Percentiles rank a stretch among this genome's conserved stretches.
phyloP scores from a whole-genome alignment of 2,113 vertebrate genomes.

The Grantiella picta region DNA sequence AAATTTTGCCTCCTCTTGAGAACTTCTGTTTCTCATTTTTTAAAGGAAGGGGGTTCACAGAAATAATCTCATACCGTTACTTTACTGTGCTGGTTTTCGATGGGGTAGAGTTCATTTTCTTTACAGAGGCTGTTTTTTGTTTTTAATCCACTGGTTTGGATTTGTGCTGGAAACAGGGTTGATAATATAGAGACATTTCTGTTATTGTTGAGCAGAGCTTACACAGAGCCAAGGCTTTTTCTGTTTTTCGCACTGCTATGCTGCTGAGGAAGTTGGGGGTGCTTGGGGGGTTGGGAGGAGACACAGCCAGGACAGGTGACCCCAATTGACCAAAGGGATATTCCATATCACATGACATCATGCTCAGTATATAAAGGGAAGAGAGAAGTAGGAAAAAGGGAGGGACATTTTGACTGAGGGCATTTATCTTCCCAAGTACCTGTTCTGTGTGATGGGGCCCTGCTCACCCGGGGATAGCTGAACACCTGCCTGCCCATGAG shows the following conservation, averaged over 20 bases:
- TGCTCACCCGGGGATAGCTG: no score
- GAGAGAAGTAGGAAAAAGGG: background rate
- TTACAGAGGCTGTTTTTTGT: background rate
- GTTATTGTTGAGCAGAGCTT: background rate
- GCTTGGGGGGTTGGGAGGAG: background rate
- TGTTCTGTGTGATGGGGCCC: background rate
- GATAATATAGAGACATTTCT: background rate
- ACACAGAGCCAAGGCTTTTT: background rate
- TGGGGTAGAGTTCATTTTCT: background rate
- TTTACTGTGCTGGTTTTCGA: background rate
- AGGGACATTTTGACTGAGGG: background rate
- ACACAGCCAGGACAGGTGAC: accelerated
- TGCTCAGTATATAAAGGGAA: background rate
- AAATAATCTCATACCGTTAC: background rate
- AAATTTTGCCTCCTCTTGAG: background rate
- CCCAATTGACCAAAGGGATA: background rate
- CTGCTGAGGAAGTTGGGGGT: background rate
- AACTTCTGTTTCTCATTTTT: background rate
- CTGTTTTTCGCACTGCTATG: accelerated
- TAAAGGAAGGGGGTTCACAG: background rate
- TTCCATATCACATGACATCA: background rate
- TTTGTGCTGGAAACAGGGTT: background rate
- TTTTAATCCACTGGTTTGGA: background rate
- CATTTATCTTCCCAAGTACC: background rate
- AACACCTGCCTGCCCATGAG: background rate